phyloP scores from a whole-genome alignment of 2,888 invertebrate species.

The Pachymerium ferrugineum region DNA sequence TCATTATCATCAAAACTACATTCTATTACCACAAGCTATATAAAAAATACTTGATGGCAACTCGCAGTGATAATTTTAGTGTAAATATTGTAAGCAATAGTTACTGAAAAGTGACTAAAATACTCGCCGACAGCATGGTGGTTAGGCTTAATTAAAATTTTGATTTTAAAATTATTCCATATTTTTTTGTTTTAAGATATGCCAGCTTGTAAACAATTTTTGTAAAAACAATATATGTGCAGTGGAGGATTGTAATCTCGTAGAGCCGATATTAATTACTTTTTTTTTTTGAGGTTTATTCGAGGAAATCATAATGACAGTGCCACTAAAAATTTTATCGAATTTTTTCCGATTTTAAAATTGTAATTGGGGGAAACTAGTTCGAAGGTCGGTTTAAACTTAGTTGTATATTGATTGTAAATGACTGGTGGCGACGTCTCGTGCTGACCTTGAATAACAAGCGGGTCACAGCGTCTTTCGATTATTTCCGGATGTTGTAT shows the following conservation, averaged over 20 bases:
- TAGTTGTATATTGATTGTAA: conserved; percentile 7
- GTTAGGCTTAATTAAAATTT: background rate
- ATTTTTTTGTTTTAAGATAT: background rate
- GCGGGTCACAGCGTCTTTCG: background rate
- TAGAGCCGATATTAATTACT: too few relatives aligned
- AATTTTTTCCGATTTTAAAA: too few relatives aligned
- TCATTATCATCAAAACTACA: background rate
- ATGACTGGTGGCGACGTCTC: background rate
- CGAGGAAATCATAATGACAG: too few relatives aligned
- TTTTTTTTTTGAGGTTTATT: too few relatives aligned
- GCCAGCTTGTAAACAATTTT: background rate
- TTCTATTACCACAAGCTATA: background rate
- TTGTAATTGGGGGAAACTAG: too few relatives aligned
- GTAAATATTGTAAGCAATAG: too few relatives aligned
- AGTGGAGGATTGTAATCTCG: too few relatives aligned
- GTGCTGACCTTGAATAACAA: background rate
- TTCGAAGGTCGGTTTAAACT: conserved; percentile 3
- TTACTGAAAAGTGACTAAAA: background rate
- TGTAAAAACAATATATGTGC: too few relatives aligned
- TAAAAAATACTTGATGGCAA: too few relatives aligned
- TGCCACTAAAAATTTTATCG: too few relatives aligned
- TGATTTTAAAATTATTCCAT: too few relatives aligned
- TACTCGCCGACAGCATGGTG: background rate
- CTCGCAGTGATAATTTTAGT: too few relatives aligned
- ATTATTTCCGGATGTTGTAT: background rate